Evolutionary conservation across 1,140 invertebrate genomes (phyloP), one percentile per base, ranked within the genome.

Genomic region (Cyphomyrmex costatus): DNA sequence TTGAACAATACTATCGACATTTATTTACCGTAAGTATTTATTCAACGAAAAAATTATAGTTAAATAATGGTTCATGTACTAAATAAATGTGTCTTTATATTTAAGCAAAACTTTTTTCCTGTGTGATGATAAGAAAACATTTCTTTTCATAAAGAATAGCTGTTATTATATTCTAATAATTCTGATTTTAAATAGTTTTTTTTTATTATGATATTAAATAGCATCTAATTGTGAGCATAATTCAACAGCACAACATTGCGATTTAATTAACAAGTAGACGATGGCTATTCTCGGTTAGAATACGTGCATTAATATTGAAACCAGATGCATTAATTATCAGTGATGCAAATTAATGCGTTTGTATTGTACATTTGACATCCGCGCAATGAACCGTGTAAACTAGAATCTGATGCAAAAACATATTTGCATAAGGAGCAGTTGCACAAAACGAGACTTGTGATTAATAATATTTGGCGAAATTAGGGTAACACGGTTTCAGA

Each of bases 271-370:
- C 76, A 51, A 46, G 24, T 82, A 58, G 2, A 73, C 70, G 27
- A 60, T 46, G 19, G 21, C 10, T 83, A 42, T 42, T 83, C n/a
- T 21, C 60, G 16, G 30, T 42, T 42, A 42, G 73, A 51, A 53
- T 33, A 51, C 27, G 14, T 73, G 61, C 73, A 74, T 74, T 83
- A 60, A 30, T 58, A 60, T 83, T 33, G 21, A 51, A 60, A n/a
- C 6, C 8, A 16, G 27, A 78, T 49, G 42, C n/a, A 78, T 78
- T 73, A 73, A 73, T 73, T 63, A 36, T 36, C 14, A 30, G 19
- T 61, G 63, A 42, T 53, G n/a, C n/a, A 68, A 85, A 85, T 78
- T 70, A 65, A 58, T 77, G 10, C 21, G 33, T 77, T 77, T 42
- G 10, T 42, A 77, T 77, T 36, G 2, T 36, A 77, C 16, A 36